These are phyloP conservation scores for Pterois miles DNA, from an alignment of 2,797 vertebrate species.

Conservation along the genomic window DNA sequence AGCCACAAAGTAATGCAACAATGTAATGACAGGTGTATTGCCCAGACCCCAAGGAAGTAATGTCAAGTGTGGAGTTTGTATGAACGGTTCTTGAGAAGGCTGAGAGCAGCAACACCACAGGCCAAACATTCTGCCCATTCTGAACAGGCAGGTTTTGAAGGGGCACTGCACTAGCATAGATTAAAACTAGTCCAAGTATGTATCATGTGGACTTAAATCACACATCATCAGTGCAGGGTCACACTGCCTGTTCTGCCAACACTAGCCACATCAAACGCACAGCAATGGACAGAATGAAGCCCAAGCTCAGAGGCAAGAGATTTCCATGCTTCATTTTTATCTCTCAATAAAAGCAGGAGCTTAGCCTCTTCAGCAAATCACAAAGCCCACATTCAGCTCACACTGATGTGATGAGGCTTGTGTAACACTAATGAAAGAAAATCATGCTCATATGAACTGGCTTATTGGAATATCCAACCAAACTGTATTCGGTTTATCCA, in stretches of 20 bases:
- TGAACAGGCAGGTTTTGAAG: too few relatives aligned
- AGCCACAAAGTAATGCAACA: too few relatives aligned
- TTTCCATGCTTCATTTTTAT: not conserved
- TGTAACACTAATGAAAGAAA: not conserved
- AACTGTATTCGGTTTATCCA: not conserved
- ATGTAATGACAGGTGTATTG: too few relatives aligned
- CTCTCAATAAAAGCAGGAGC: not conserved
- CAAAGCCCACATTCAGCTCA: not conserved
- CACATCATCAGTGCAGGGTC: not conserved
- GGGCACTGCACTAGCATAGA: too few relatives aligned
- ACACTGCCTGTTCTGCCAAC: not conserved
- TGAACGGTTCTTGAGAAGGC: too few relatives aligned
- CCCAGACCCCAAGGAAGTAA: too few relatives aligned
- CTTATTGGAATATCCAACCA: not conserved
- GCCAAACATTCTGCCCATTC: too few relatives aligned
- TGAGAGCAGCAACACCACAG: too few relatives aligned
- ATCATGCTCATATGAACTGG: not conserved
- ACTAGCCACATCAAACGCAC: not conserved
- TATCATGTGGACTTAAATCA: not conserved
- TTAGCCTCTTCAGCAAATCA: not conserved
- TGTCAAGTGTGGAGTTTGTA: too few relatives aligned
- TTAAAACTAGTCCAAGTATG: not conserved
- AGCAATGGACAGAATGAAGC: not conserved
- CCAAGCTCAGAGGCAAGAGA: not conserved
- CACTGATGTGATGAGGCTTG: not conserved